Percentiles rank a stretch among this genome's conserved stretches.
Evolutionary conservation across 2,113 vertebrate species (phyloP).

Genomic region (Thermophis baileyi): DNA sequence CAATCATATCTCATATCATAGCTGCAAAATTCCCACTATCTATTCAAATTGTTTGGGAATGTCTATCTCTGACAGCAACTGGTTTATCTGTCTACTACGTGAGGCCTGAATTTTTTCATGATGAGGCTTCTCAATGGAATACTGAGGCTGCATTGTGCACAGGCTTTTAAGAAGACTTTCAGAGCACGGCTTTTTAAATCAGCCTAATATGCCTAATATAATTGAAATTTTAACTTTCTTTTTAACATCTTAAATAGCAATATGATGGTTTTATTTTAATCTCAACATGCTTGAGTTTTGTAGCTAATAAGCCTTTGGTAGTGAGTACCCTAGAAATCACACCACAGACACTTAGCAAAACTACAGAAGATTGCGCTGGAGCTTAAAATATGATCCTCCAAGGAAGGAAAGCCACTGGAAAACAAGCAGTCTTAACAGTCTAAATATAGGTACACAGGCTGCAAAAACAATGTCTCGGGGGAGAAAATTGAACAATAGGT

Average conservation of each 20-base stretch:
- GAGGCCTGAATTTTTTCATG: not conserved
- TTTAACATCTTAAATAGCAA: not conserved
- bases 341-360: not conserved
- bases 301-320: not conserved
- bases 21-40: not conserved
- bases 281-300: not conserved
- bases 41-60: not conserved
- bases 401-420: constrained; percentile 1
- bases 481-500: not conserved
- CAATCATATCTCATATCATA: not conserved
- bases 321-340: not conserved
- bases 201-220: not conserved
- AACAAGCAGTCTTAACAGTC: constrained; percentile 6
- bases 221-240: not conserved
- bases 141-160: not conserved
- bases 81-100: not conserved
- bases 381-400: not conserved
- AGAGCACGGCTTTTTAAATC: not conserved
- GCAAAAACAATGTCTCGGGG: constrained; percentile 9
- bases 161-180: not conserved
- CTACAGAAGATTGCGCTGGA: not conserved
- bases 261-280: not conserved
- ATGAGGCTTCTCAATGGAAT: not conserved
- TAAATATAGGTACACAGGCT: constrained; percentile 22
- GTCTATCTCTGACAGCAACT: not conserved